A percentile compares a stretch with the other conserved stretches of the same genome.
These are phyloP conservation scores for Agrypnus murinus DNA, from an alignment of 2,888 invertebrate species.

Conservation along the genomic window DNA sequence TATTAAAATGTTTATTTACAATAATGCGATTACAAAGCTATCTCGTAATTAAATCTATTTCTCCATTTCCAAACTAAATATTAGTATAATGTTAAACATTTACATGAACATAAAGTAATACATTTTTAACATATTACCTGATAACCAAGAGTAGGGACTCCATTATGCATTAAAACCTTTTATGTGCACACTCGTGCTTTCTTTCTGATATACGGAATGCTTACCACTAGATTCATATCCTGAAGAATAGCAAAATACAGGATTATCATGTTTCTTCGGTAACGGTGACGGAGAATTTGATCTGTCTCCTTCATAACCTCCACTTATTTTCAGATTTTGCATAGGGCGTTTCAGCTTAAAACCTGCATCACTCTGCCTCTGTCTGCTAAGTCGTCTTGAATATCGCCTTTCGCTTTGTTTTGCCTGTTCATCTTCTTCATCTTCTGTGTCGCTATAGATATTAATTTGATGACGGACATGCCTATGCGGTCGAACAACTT, in stretches of 20 bases:
- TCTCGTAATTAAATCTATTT: too few relatives aligned
- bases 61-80: too few relatives aligned
- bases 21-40: too few relatives aligned
- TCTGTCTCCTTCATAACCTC: constrained; percentile 34
- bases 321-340: constrained; percentile 23
- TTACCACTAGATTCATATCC: neutral
- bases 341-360: neutral
- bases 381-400: constrained; percentile 17
- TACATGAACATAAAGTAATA: too few relatives aligned
- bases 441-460: constrained; percentile 18
- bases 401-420: neutral
- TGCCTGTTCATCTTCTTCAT: neutral
- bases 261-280: neutral
- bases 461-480: constrained; percentile 11
- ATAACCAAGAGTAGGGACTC: too few relatives aligned
- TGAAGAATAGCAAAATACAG: neutral
- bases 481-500: neutral
- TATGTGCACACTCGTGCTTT: too few relatives aligned
- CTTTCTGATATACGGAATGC: too few relatives aligned
- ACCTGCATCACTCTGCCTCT: neutral
- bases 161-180: too few relatives aligned
- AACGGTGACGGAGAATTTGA: constrained; percentile 34
- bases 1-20: too few relatives aligned
- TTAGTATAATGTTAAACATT: too few relatives aligned
- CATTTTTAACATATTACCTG: too few relatives aligned